phyloP scores from a whole-genome alignment of 2,797 vertebrate genomes.

The Enoplosus armatus region DNA sequence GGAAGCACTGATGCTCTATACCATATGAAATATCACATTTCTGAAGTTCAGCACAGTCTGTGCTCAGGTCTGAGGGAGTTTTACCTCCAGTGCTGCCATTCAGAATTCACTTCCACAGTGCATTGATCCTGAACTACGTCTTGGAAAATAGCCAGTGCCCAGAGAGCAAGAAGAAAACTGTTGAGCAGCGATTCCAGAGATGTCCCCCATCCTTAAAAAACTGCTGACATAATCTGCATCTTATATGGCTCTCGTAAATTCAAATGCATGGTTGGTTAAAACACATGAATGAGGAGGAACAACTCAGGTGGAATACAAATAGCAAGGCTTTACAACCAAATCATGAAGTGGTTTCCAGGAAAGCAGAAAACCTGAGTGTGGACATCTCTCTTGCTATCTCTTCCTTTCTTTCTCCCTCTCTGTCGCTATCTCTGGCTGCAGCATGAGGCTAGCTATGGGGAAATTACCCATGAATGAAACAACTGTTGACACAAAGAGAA shows the following conservation, averaged over 20 bases:
- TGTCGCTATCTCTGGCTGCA: slow-evolving; percentile 55
- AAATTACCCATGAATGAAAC: slow-evolving; percentile 86
- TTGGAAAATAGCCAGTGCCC: slow-evolving; percentile 69
- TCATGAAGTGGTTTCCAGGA: slow-evolving; percentile 67
- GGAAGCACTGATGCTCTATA: slow-evolving; percentile 15
- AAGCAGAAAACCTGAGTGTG: slow-evolving; percentile 64
- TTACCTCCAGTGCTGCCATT: slow-evolving; percentile 66
- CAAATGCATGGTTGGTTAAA: slow-evolving; percentile 65
- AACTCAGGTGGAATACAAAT: slow-evolving; percentile 69
- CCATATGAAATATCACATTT: slow-evolving; percentile 48
- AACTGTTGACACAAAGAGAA: slow-evolving; percentile 85
- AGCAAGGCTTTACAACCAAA: slow-evolving; percentile 54
- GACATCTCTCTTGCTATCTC: slow-evolving; percentile 63
- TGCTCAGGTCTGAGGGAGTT: slow-evolving; percentile 56
- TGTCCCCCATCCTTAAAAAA: slow-evolving; percentile 50
- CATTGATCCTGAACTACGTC: slow-evolving; percentile 69
- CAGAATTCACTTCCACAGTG: slow-evolving; percentile 63
- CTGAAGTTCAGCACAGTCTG: slow-evolving; percentile 50
- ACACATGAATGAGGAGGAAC: slow-evolving; percentile 61
- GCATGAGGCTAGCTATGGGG: slow-evolving; percentile 67
- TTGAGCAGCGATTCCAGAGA: slow-evolving; percentile 64
- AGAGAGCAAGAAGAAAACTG: slow-evolving; percentile 64
- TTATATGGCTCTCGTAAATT: slow-evolving; percentile 66
- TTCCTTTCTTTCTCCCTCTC: slow-evolving; percentile 39
- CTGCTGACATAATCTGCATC: slow-evolving; percentile 72